A percentile compares a stretch with the other conserved stretches of the same genome.
Evolutionary conservation across 2,113 vertebrate species (phyloP).

Genomic region (Onychostruthus taczanowskii): DNA sequence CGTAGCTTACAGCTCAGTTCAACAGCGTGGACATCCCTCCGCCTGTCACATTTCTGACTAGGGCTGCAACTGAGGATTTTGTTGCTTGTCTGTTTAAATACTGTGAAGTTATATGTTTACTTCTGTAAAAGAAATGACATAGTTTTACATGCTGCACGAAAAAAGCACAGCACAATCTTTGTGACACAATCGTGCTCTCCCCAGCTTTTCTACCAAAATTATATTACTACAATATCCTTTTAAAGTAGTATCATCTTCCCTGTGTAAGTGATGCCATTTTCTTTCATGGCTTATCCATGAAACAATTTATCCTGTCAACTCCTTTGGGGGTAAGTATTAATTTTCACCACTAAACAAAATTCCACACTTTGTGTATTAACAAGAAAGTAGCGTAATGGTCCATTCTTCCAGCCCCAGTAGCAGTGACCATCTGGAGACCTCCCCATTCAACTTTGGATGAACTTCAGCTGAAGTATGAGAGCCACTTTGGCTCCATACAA

Average conservation of each 20-base stretch:
- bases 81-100: background rate
- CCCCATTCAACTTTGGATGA: conserved; percentile 45
- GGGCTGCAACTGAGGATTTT: background rate
- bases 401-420: background rate
- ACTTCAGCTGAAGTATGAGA: conserved; percentile 12
- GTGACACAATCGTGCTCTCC: background rate
- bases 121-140: background rate
- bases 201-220: background rate
- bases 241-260: background rate
- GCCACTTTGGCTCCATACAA: conserved; percentile 7
- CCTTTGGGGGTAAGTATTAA: background rate
- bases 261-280: background rate
- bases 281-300: background rate
- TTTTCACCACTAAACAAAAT: background rate
- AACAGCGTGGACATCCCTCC: background rate
- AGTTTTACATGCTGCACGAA: background rate
- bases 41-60: background rate
- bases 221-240: background rate
- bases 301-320: background rate
- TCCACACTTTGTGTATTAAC: background rate
- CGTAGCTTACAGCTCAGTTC: background rate
- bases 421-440: conserved; percentile 23
- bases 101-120: background rate
- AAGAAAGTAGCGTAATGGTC: background rate
- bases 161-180: background rate